Base-by-base conservation (phyloP, 1,140 invertebrate genomes). In the Aphelenchoides fujianensis region DNA sequence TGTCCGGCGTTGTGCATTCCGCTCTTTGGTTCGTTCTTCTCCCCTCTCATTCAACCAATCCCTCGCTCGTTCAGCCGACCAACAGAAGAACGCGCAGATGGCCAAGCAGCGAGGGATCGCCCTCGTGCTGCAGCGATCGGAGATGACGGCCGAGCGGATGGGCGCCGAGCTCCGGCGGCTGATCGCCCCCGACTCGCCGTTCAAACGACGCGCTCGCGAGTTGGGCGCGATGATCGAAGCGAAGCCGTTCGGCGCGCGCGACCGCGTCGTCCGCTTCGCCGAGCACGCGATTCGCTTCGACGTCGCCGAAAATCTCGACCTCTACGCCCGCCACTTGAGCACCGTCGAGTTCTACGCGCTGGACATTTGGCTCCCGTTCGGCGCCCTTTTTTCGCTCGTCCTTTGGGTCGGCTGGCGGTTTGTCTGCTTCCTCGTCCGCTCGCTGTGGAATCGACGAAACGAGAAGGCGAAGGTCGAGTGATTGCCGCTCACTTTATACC, bases 241-340 rank as follows among this genome's bases (percentile, higher is more conserved):
- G 41, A 61, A 61, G 57, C 57, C 57, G 1, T 61, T 61, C 57
- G n/a, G 16, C n/a, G 16, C 57, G 1, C 19, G 16, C 28, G 16
- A 61, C 28, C n/a, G 57, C 28, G n/a, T 61, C 27, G 57, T 61
- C 2, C 57, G 27, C 27, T 27, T 19, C 37, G 28, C 37, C n/a
- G 57, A 61, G 2, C 57, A 61, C 2, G 57, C 57, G 27, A 61
- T 61, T 27, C 28, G 36, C n/a, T 61, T 61, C 37, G 27, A 61
- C 28, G 57, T 61, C 28, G 27, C 16, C 27, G 57, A 61, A 27
- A 30, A n/a, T 2, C 37, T 61, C 2, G 57, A 61, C 27, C n/a
- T 61, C 27, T 19, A 61, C 2, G 28, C n/a, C 16, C n/a, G 57
- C 28, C n/a, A 61, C 2, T 30, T 19, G n/a, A 30, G 57, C 2